Evolutionary conservation across 2,888 invertebrate genomes (phyloP).

Genomic region (Drosophila acutilabella): DNA sequence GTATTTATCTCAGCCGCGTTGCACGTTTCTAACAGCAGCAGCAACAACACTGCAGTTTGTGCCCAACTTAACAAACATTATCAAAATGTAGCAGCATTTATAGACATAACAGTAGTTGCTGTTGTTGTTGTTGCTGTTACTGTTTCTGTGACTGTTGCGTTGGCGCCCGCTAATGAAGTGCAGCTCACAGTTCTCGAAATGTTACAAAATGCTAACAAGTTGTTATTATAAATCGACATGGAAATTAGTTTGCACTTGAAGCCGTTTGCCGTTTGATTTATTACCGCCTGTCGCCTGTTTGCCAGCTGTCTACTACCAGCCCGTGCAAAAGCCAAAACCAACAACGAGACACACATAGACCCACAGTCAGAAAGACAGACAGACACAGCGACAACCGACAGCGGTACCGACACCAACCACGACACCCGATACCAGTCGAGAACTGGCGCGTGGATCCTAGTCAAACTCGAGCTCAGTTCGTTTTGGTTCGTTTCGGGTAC

Average conservation of each 20-base stretch:
- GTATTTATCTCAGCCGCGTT: slow-evolving; percentile 77
- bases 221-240: slow-evolving; percentile 83
- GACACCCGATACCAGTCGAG: slow-evolving; percentile 32
- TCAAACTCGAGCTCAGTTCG: slow-evolving; percentile 17
- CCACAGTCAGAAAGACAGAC: neutral
- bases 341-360: neutral
- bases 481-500: slow-evolving; percentile 4
- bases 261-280: slow-evolving; percentile 79
- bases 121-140: neutral
- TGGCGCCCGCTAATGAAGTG: slow-evolving; percentile 77
- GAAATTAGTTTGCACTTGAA: slow-evolving; percentile 84
- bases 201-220: slow-evolving; percentile 78
- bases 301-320: slow-evolving; percentile 78
- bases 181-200: slow-evolving; percentile 55
- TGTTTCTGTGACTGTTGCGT: slow-evolving; percentile 46
- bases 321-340: slow-evolving; percentile 25
- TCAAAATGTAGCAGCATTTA: slow-evolving; percentile 47
- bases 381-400: slow-evolving; percentile 1
- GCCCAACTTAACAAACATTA: slow-evolving; percentile 52
- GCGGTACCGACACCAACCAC: slow-evolving; percentile 31
- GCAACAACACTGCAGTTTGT: slow-evolving; percentile 17
- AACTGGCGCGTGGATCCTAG: slow-evolving; percentile 74
- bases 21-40: slow-evolving; percentile 44
- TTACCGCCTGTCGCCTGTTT: slow-evolving; percentile 80
- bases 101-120: neutral